Evolutionary conservation across 2,113 vertebrate genomes (phyloP), one percentile per base, ranked within the genome.

Genomic region (Beaufortia kweichowensis): DNA sequence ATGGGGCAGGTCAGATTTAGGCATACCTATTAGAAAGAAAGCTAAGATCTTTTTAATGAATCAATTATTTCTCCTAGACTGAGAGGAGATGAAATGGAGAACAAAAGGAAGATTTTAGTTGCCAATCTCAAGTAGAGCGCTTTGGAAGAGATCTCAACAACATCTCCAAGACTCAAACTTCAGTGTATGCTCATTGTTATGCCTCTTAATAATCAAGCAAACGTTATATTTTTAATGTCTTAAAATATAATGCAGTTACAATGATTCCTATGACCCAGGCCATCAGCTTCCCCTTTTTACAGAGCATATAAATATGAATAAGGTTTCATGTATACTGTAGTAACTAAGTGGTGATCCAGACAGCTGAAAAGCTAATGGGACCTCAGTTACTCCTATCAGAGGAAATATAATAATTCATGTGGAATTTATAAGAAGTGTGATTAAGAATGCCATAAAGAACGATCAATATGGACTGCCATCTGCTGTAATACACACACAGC

Each of bases 241-340:
- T 15, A 48, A 48, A 48, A 48, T 48, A 48, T 48, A 19, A 48
- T 3, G 5, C 43, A 6, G 15, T 48, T 19, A 19, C 15, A 17
- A 14, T 48, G 3, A 19, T 48, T 4, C 15, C 43, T 6, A 4
- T 48, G 43, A 17, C 15, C 43, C 3, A 4, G 15, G 43, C 43
- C 23, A 62, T 41, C 53, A 17, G 21, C 3, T 6, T 1, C 39
- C 19, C 26, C 50, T 66, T 66, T 24, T 8, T 29, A n/a, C 55
- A 60, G 33, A 60, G 35, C 31, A 56, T 77, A 77, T 62, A 74
- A 81, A 78, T 77, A 67, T 74, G 59, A 23, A 81, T 81, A 53
- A 11, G 31, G 9, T 17, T 21, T 59, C n/a, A 81, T 78, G 48
- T 46, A 81, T 77, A 73, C 74, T 43, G 14, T 24, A 78, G 33